Conservation (phyloP, 1,140 invertebrate species). For the Phthorimaea operculella region DNA sequence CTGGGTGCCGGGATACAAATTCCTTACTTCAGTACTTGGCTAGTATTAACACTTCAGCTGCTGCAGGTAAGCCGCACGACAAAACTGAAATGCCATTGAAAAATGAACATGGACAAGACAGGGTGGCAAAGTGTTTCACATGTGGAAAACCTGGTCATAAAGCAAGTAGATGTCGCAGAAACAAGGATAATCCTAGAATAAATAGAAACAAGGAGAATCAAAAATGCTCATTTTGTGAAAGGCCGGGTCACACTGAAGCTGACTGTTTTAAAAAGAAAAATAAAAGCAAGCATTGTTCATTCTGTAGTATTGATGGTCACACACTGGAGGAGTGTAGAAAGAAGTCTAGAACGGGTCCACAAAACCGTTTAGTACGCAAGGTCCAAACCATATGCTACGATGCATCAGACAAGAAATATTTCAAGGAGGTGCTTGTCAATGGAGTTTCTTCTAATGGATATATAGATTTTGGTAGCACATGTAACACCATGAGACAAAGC, state of each 20-base stretch:
- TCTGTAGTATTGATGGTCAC: slow-evolving; percentile 1
- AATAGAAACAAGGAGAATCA: background rate
- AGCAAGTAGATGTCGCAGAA: slow-evolving; percentile 1
- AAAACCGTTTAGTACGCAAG: background rate
- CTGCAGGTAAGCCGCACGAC: background rate
- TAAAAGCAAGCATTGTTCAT: slow-evolving; percentile 3
- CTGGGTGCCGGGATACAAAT: slow-evolving; percentile 5
- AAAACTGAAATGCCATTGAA: background rate
- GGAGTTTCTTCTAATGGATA: no score
- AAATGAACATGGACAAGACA: background rate
- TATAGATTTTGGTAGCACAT: no score
- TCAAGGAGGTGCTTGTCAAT: background rate
- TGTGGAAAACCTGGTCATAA: slow-evolving; percentile 8
- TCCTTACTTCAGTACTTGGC: slow-evolving; percentile 8
- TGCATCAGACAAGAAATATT: slow-evolving; percentile 9
- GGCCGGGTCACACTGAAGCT: background rate
- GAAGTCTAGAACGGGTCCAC: background rate
- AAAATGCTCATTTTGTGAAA: slow-evolving; percentile 6
- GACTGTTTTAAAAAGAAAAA: slow-evolving; percentile 8
- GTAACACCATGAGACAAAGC: no score
- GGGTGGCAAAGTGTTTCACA: background rate
- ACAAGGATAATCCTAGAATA: no score
- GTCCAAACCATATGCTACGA: slow-evolving; percentile 4
- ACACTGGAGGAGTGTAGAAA: background rate
- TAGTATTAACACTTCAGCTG: background rate